phyloP scores from a whole-genome alignment of 2,888 invertebrate genomes.

The Microctonus brassicae region DNA sequence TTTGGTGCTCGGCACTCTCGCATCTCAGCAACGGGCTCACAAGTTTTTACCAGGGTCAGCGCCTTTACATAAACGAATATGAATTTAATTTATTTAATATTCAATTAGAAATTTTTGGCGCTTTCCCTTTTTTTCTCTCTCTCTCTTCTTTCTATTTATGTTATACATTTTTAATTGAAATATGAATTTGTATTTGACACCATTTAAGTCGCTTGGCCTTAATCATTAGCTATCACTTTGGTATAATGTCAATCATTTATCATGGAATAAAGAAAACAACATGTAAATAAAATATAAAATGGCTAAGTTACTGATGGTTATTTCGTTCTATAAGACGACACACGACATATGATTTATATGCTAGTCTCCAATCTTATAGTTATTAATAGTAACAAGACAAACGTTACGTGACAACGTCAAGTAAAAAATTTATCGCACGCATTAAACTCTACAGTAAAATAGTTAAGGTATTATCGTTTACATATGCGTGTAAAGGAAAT shows the following conservation, averaged over 20 bases:
- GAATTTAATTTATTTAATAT: neutral
- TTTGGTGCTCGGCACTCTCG: conserved; percentile 88
- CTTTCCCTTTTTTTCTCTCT: no score
- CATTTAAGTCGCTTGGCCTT: neutral
- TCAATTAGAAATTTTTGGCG: neutral
- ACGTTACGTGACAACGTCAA: conserved; percentile 2
- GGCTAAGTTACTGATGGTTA: neutral
- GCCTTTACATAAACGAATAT: conserved; percentile 71
- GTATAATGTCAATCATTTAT: neutral
- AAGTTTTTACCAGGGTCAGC: conserved; percentile 91
- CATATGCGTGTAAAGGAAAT: neutral
- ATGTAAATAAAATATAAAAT: neutral
- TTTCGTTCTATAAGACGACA: neutral
- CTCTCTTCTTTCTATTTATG: neutral
- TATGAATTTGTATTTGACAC: neutral
- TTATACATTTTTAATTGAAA: neutral
- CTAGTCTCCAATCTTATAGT: neutral
- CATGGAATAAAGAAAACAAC: neutral
- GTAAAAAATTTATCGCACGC: neutral
- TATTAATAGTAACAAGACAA: neutral
- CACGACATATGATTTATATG: neutral
- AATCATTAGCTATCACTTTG: neutral
- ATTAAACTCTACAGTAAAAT: neutral
- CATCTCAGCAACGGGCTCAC: conserved; percentile 93
- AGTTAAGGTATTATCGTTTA: neutral